A percentile compares a stretch with the other conserved stretches of the same genome.
phyloP scores from a whole-genome alignment of 2,113 vertebrate species.

The rat (Rattus norvegicus) region GRCr8 NC_086025.1:92245501-92246000 shows the following conservation, averaged over 20 bases:
- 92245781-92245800: neutral
- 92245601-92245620: constrained; percentile 19
- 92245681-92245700: neutral
- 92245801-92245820: neutral
- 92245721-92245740: neutral
- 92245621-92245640: neutral
- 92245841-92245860: neutral
- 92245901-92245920: neutral
- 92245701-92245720: neutral
- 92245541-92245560: neutral
- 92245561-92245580: neutral
- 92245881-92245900: neutral
- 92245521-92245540: neutral
- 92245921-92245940: neutral
- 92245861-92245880: neutral
- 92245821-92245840: neutral
- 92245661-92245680: neutral
- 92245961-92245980: neutral
- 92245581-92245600: neutral
- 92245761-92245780: neutral
- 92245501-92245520: constrained; percentile 6
- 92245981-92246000: neutral
- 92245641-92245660: constrained; percentile 5
- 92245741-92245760: neutral
- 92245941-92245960: neutral